Evolutionary conservation across 2,113 vertebrate species (phyloP), one percentile per base, ranked within the genome.

Genomic region (Dasyprocta punctata): DNA sequence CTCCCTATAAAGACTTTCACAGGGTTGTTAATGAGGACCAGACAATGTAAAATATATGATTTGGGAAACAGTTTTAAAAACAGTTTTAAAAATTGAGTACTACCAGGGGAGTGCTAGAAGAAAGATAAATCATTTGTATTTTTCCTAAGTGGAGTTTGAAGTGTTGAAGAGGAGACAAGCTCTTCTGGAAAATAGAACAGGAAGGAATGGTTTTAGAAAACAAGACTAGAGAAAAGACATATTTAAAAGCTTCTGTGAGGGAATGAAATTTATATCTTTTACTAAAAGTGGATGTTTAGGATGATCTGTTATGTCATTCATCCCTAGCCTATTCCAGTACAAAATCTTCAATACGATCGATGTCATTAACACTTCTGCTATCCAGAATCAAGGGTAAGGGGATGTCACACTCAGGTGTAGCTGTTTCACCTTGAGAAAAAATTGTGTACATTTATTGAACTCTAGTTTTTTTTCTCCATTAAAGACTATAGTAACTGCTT

Each of bases 1-100:
- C 73, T 86, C 83, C 20, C 85, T 38, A 38, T 78, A 26, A 86
- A 91, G 56, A 10, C 24, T 89, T 88, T 96, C 24, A 85, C 11
- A 67, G 16, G 10, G 33, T 67, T 97, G 3, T 90, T 94, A 95
- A 94, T 94, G 84, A 95, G 73, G 28, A 95, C 91, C 38, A 93
- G 36, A 84, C 1, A 71, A 65, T 77, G 16, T 83, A 95, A 96
- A 83, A 60, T 83, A 14, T 61, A 71, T 93, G 49, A 6, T 33
- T 75, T 94, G 54, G 38, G 56, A 91, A 95, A 93, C 5, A 77
- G 69, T 49, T 83, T 94, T 13, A 82, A 94, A 94, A 94, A 44
- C 28, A 81, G 69, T 49, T 83, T 94, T 13, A 86, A 94, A 94
- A 94, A 44, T 28, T 81, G n/a, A 96, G 4, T 36, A 36, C 12